A percentile compares a stretch with the other conserved stretches of the same genome.
These are phyloP conservation scores for Thalpophila matura DNA, from an alignment of 2,888 invertebrate genomes.

Conservation along the genomic window DNA sequence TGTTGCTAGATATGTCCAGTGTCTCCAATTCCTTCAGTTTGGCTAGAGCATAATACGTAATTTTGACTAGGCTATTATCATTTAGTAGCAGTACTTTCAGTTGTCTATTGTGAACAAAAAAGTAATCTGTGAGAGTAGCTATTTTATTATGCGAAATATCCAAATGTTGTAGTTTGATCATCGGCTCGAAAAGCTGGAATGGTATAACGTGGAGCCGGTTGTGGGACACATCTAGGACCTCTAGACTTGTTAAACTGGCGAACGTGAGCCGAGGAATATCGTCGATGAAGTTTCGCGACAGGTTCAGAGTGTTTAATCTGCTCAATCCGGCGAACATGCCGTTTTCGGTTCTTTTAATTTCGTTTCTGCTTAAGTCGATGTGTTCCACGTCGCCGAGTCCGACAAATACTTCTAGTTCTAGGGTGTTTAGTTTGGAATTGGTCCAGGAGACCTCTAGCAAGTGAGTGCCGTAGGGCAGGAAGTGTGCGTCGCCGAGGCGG, in stretches of 20 bases:
- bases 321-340: conserved; percentile 91
- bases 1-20: conserved; percentile 92
- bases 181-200: conserved; percentile 93
- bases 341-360: conserved; percentile 86
- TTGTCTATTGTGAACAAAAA: conserved; percentile 93
- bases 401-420: conserved; percentile 85
- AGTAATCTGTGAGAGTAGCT: conserved; percentile 94
- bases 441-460: conserved; percentile 91
- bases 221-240: conserved; percentile 92
- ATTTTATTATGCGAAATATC: conserved; percentile 94
- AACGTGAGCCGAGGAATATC: conserved; percentile 93
- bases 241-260: conserved; percentile 90
- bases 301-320: conserved; percentile 92
- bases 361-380: conserved; percentile 92
- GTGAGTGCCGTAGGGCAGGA: conserved; percentile 70
- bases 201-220: conserved; percentile 93
- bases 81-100: conserved; percentile 92
- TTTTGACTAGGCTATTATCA: conserved; percentile 93
- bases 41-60: conserved; percentile 94
- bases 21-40: conserved; percentile 93
- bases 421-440: conserved; percentile 86
- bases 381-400: conserved; percentile 85
- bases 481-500: conserved; percentile 69
- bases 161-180: conserved; percentile 92
- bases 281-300: conserved; percentile 93